A percentile compares a stretch with the other conserved stretches of the same genome.
Conservation (phyloP, 2,113 vertebrate genomes). For the Procavia capensis region DNA sequence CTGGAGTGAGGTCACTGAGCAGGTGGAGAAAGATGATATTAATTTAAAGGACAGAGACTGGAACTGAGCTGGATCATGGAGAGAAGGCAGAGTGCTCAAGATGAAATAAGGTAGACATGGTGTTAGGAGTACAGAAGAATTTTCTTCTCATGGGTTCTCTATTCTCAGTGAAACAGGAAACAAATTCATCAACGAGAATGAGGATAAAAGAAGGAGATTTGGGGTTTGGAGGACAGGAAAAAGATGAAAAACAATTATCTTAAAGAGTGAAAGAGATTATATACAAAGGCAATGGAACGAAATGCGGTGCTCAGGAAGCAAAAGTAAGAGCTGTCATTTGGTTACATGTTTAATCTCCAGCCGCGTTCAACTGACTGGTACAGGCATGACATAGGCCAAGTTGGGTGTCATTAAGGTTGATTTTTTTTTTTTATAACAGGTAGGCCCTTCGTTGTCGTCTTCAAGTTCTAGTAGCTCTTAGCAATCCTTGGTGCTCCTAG, state of each 20-base stretch:
- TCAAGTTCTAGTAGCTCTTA: too few species aligned
- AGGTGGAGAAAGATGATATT: background rate
- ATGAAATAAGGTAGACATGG: background rate
- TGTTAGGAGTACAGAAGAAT: background rate
- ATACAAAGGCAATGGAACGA: background rate
- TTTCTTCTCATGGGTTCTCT: background rate
- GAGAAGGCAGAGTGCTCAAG: background rate
- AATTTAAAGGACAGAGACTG: background rate
- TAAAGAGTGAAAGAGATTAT: background rate
- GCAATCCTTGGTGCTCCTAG: too few species aligned
- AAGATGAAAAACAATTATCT: background rate
- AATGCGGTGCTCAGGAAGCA: background rate
- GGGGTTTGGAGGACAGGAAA: background rate
- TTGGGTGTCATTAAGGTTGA: background rate
- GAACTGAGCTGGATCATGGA: background rate
- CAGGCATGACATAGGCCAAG: background rate
- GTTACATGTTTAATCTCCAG: background rate
- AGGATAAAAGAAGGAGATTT: background rate
- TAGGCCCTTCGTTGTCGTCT: too few species aligned
- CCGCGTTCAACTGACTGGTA: background rate
- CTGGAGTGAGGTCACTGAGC: background rate
- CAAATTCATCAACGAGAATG: background rate
- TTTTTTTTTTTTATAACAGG: background rate
- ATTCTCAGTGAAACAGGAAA: background rate
- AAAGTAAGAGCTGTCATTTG: background rate